Conservation (phyloP, 2,888 invertebrate species). For the Digitonthophagus gazella region DNA sequence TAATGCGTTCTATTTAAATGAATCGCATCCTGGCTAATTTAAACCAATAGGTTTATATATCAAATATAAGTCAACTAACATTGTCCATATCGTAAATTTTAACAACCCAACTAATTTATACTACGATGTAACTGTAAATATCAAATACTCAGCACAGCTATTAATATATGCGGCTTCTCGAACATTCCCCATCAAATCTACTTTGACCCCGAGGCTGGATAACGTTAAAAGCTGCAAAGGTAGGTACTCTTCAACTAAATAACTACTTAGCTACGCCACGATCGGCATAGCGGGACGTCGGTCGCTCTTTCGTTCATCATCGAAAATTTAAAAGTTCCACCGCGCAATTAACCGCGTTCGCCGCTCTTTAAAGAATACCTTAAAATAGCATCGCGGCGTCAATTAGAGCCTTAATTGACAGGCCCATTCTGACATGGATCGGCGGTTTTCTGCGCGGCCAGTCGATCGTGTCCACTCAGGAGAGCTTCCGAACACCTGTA, state of each 20-base stretch:
- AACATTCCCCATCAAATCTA: too few relatives aligned
- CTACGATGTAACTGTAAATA: not conserved
- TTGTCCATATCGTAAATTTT: too few relatives aligned
- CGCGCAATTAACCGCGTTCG: not conserved
- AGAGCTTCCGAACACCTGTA: conserved; percentile 11
- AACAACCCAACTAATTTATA: not conserved
- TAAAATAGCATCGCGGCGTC: not conserved
- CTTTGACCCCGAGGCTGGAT: not conserved
- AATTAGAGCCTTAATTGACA: conserved; percentile 11
- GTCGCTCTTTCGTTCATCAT: too few relatives aligned
- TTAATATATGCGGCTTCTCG: too few relatives aligned
- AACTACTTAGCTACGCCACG: not conserved
- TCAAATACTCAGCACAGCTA: not conserved
- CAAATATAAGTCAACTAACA: too few relatives aligned
- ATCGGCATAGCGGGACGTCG: too few relatives aligned
- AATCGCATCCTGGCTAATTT: too few relatives aligned
- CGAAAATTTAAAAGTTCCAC: not conserved
- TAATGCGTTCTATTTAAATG: too few relatives aligned
- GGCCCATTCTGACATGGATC: not conserved
- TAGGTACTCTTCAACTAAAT: too few relatives aligned
- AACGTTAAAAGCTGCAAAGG: not conserved
- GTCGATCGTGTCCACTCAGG: conserved; percentile 10
- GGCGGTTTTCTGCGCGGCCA: conserved; percentile 4
- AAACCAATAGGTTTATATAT: too few relatives aligned
- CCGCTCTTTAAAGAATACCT: not conserved